Evolutionary conservation across 2,888 invertebrate genomes (phyloP).

Genomic region (Chironomus tentans): DNA sequence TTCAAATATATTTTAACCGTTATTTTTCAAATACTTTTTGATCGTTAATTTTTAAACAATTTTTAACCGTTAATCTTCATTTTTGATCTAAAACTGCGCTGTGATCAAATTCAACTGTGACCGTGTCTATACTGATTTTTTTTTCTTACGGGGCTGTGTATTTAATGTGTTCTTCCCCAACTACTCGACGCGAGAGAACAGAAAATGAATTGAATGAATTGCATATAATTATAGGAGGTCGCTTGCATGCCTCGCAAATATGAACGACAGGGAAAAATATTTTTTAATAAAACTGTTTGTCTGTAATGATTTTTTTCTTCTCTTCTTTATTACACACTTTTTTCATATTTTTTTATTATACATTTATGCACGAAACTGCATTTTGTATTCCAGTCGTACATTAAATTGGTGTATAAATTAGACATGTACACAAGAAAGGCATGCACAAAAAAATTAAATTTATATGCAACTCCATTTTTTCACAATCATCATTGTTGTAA

Average conservation of each 20-base stretch:
- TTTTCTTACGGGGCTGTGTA: neutral
- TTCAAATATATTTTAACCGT: no score
- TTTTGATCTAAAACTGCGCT: no score
- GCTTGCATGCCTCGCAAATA: neutral
- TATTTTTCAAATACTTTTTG: no score
- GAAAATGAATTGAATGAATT: neutral
- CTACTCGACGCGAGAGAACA: neutral
- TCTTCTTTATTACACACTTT: no score
- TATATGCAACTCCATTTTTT: no score
- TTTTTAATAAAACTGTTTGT: neutral
- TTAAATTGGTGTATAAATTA: neutral
- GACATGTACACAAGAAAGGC: neutral
- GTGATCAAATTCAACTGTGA: no score
- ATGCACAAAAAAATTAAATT: neutral
- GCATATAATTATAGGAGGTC: slow-evolving; percentile 5
- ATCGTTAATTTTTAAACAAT: no score
- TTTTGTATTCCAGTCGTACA: neutral
- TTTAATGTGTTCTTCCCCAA: neutral
- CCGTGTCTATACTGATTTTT: no score
- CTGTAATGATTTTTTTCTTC: neutral
- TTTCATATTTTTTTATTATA: no score
- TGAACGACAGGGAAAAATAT: neutral
- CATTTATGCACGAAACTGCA: neutral
- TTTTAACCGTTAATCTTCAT: no score
- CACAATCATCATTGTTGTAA: no score